Evolutionary conservation across 2,888 invertebrate species (phyloP), one percentile per base, ranked within the genome.

Genomic region (Liodrosophila aerea): DNA sequence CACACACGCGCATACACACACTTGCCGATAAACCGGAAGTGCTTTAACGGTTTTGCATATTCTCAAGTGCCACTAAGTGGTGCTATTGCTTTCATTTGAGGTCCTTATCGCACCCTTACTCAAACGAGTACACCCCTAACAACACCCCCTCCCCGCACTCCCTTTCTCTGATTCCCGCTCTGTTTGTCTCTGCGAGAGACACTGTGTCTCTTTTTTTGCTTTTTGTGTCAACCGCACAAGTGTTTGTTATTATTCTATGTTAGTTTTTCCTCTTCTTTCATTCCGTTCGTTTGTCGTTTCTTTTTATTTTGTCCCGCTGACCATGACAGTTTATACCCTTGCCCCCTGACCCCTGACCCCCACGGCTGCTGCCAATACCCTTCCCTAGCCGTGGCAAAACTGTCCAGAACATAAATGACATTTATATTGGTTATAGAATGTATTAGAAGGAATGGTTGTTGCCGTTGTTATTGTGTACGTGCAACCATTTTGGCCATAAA

Each of bases 11-110:
- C 30, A 31, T 46, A 39, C 51, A 56, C 27, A 49, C 51, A 64
- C 22, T 22, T 22, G 47, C 47, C 36, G 68, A 68, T 63, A 70
- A 68, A 65, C 68, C 84, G 73, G 84, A 85, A 76, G 84, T 73
- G 81, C 81, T 76, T 22, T 59, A 63, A 67, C 64, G 80, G 65
- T 73, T 78, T 76, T 83, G 85, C 84, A 81, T 83, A 85, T 83
- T 67, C 81, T 73, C 69, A 78, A 80, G 76, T 84, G 84, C 76
- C 70, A 83, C 85, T 85, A 82, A 78, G 85, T 85, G 77, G 76
- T 60, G 76, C 78, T 85, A 85, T 85, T 68, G 77, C 72, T 82
- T 78, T 64, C 64, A 64, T 70, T 67, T 72, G 71, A 71, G 76
- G 63, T 76, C 78, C 78, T 85, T 78, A 85, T 78, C 76, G 64